A percentile compares a stretch with the other conserved stretches of the same genome.
phyloP scores from a whole-genome alignment of 1,140 invertebrate species.

The Ptiloglossa arizonensis region DNA sequence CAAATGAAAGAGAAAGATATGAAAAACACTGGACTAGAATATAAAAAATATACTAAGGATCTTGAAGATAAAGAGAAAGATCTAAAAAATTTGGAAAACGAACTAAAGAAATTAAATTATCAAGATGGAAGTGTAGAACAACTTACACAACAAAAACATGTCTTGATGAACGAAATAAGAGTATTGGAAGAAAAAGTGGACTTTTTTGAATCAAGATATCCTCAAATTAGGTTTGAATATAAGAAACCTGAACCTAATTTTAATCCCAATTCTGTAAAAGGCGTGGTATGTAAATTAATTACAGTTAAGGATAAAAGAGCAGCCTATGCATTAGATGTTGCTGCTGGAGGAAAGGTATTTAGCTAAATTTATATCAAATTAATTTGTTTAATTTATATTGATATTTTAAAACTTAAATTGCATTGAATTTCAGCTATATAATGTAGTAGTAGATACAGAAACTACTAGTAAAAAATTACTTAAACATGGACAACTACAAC shows the following conservation, averaged over 20 bases:
- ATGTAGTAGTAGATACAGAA: slow-evolving; percentile 95
- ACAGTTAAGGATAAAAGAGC: slow-evolving; percentile 87
- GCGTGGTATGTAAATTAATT: slow-evolving; percentile 90
- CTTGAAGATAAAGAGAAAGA: slow-evolving; percentile 85
- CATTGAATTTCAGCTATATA: slow-evolving; percentile 88
- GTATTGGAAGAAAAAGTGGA: slow-evolving; percentile 83
- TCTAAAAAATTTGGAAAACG: slow-evolving; percentile 83
- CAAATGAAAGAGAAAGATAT: slow-evolving; percentile 87
- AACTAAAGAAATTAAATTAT: slow-evolving; percentile 85
- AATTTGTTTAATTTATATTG: not conserved
- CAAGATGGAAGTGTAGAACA: slow-evolving; percentile 85
- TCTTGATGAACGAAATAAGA: slow-evolving; percentile 82
- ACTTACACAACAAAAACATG: slow-evolving; percentile 82
- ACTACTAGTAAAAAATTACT: slow-evolving; percentile 92
- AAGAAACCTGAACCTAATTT: slow-evolving; percentile 90
- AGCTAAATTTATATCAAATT: slow-evolving; percentile 19
- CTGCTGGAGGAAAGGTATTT: slow-evolving; percentile 91
- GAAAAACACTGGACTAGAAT: slow-evolving; percentile 87
- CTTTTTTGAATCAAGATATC: slow-evolving; percentile 85
- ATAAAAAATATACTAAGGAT: slow-evolving; percentile 87
- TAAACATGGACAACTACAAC: slow-evolving; percentile 90
- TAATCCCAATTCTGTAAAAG: slow-evolving; percentile 88
- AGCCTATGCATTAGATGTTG: slow-evolving; percentile 92
- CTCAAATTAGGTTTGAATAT: slow-evolving; percentile 89
- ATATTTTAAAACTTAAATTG: not conserved